Evolutionary conservation across 30 jellyfish, hydroid and myxozoan genomes (phyloP), one percentile per base, ranked within the genome.

Genomic region (Aurelia sp.): DNA sequence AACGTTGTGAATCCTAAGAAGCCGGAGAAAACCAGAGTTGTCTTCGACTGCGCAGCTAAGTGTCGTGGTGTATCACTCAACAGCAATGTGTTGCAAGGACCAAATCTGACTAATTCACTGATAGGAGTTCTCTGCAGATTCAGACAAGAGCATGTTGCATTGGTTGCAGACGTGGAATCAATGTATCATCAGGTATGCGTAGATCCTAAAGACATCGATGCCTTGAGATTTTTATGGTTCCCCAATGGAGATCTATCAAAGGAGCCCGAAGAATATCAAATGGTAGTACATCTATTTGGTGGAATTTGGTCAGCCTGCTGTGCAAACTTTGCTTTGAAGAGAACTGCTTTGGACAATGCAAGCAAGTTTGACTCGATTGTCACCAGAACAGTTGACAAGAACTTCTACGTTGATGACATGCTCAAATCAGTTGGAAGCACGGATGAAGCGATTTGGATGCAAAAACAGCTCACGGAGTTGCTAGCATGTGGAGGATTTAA

Each of bases 131-230:
- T 38, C 9, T 38, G 50, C 50, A 78, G 96, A 70, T 91, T 91
- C 76, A 38, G 98, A 53, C 96, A 91, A 69, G 98, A 84, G 27
- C 47, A 31, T 38, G 63, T 84, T 12, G 93, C 98, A 5, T 2
- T 91, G 10, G 76, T 81, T 59, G 88, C 87, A 0, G 97, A 86
- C 76, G 58, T 92, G 4, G 97, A 92, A 57, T 82, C 71, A 47
- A 90, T 90, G 94, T 90, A 81, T 64, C 81, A 84, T 61, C 98
- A 84, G 44, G 98, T 85, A 13, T 10, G 81, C 18, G 98, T 84
- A 13, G 62, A 61, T 20, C 74, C 51, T 10, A 27, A 68, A 31
- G 91, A 90, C 41, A 20, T 51, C 27, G 63, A 76, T 47, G 87
- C 85, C 11, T 83, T 84, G 41, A 44, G 96, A 52, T 90, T 83